A percentile compares a stretch with the other conserved stretches of the same genome.
Evolutionary conservation across 2,888 invertebrate species (phyloP).

Genomic region (Stictocephala bisonia): DNA sequence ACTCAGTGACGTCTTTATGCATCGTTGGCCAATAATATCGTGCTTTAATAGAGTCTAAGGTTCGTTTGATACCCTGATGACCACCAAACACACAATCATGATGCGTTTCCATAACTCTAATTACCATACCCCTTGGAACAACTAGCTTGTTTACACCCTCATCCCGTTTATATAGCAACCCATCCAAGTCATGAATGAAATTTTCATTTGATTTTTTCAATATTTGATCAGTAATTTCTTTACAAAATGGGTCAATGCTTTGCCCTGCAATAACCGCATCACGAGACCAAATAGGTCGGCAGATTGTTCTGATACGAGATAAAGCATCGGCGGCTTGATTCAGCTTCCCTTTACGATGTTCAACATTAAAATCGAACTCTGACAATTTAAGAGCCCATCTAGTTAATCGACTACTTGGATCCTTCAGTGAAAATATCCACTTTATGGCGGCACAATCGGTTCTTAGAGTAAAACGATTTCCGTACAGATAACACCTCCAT

Average conservation of each 20-base stretch:
- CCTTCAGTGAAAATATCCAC: slow-evolving; percentile 49
- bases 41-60: slow-evolving; percentile 54
- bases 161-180: neutral
- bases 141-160: neutral
- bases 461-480: slow-evolving; percentile 12
- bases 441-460: slow-evolving; percentile 41
- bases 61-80: slow-evolving; percentile 59
- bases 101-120: slow-evolving; percentile 47
- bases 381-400: slow-evolving; percentile 47
- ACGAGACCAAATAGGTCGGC: slow-evolving; percentile 6
- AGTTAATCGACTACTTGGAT: slow-evolving; percentile 45
- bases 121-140: slow-evolving; percentile 7
- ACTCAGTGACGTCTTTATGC: slow-evolving; percentile 60
- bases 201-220: neutral
- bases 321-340: slow-evolving; percentile 2
- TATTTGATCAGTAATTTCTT: neutral
- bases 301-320: neutral
- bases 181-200: neutral
- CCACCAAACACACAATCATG: slow-evolving; percentile 56
- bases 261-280: neutral
- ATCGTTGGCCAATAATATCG: slow-evolving; percentile 60
- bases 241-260: neutral
- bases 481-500: slow-evolving; percentile 34
- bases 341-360: slow-evolving; percentile 4
- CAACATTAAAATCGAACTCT: slow-evolving; percentile 39